phyloP scores from a whole-genome alignment of 2,797 vertebrate species.

The Podarcis siculus region DNA sequence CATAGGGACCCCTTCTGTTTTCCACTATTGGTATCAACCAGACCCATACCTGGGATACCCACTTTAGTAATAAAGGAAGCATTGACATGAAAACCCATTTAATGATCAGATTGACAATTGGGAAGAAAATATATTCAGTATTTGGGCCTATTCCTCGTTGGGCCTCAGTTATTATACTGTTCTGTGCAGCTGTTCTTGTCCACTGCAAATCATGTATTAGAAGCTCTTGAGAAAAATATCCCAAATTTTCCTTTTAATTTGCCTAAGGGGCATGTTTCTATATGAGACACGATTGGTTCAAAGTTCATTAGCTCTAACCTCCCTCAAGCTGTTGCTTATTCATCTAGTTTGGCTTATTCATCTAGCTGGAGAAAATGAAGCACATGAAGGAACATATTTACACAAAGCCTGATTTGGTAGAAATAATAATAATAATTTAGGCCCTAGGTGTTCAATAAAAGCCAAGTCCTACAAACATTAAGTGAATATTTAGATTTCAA shows the following conservation, averaged over 20 bases:
- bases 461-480: conserved; percentile 31
- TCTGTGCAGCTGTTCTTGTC: no score
- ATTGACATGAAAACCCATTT: no score
- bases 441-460: neutral
- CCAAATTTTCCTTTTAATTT: neutral
- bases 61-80: no score
- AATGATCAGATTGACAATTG: no score
- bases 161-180: no score
- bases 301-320: neutral
- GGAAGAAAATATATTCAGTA: no score
- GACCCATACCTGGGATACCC: no score
- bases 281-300: conserved; percentile 6
- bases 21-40: no score
- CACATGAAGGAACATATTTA: neutral
- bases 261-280: neutral
- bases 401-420: conserved; percentile 24
- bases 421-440: conserved; percentile 26
- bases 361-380: neutral
- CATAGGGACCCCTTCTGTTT: no score
- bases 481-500: conserved; percentile 25
- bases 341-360: conserved; percentile 22
- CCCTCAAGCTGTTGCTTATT: neutral
- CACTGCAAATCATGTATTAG: no score
- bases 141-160: no score
- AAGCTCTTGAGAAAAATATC: neutral